Conservation (phyloP, 2,797 vertebrate species). For the Arctocebus calabarensis region DNA sequence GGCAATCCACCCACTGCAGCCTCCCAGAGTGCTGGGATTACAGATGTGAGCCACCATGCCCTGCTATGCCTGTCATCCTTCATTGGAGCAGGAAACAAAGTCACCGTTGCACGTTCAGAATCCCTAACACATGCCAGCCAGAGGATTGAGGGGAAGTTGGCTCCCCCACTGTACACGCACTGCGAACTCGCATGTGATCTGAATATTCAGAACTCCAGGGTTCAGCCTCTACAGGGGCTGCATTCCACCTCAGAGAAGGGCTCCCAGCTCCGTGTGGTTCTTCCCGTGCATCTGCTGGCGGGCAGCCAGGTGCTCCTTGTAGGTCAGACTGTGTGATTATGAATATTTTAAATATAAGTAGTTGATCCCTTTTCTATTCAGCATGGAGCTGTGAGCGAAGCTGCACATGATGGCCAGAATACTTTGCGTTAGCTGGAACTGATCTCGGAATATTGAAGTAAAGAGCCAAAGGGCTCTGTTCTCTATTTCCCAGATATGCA, state of each 20-base stretch:
- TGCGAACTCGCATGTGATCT: neutral
- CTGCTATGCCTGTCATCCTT: neutral
- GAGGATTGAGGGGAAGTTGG: neutral
- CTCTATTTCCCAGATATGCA: neutral
- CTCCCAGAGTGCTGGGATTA: too few relatives aligned
- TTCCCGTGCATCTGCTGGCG: neutral
- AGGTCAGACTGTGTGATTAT: neutral
- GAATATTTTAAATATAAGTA: slow-evolving; percentile 11
- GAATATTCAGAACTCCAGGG: neutral
- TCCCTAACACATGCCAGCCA: neutral
- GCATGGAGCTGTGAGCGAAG: neutral
- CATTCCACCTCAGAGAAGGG: neutral
- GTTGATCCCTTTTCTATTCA: slow-evolving; percentile 46
- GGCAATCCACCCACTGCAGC: too few relatives aligned
- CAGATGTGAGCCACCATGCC: too few relatives aligned
- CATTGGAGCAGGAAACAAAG: neutral
- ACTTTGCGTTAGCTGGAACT: slow-evolving; percentile 20
- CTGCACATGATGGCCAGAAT: slow-evolving; percentile 36
- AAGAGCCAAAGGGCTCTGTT: neutral
- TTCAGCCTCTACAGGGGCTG: neutral
- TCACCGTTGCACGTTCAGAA: neutral
- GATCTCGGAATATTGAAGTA: slow-evolving; percentile 39
- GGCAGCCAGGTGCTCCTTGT: neutral
- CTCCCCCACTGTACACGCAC: accelerated
- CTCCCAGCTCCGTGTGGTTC: neutral